Conservation (phyloP, 2,888 invertebrate species). For the Eurytoma adleriae region DNA sequence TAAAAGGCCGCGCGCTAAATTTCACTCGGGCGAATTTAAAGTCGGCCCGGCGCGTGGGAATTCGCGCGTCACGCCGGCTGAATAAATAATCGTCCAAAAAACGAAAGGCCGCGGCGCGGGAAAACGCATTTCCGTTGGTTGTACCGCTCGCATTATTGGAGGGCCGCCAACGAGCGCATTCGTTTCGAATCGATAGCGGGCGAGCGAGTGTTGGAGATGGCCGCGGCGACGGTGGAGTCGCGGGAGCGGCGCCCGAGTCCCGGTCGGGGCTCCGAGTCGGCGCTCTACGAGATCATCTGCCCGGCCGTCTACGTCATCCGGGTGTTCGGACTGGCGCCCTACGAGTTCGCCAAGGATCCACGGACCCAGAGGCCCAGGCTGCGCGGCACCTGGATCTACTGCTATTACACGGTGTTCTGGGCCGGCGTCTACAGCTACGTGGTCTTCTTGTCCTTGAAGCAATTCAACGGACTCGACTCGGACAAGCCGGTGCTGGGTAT, state of each 20-base stretch:
- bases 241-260: background rate
- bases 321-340: slow-evolving; percentile 71
- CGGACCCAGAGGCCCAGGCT: slow-evolving; percentile 51
- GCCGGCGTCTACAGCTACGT: slow-evolving; percentile 58
- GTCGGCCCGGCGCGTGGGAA: too few species aligned
- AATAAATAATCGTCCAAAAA: background rate
- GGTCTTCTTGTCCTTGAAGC: slow-evolving; percentile 54
- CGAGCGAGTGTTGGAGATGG: background rate
- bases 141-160: background rate
- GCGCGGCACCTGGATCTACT: slow-evolving; percentile 60
- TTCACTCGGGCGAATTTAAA: too few species aligned
- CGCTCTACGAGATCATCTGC: slow-evolving; percentile 66
- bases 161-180: background rate
- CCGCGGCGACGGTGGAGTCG: background rate
- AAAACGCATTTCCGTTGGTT: background rate
- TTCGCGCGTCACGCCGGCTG: background rate
- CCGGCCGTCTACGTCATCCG: slow-evolving; percentile 66
- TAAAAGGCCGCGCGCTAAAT: too few species aligned
- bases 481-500: slow-evolving; percentile 57
- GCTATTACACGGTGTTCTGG: slow-evolving; percentile 59
- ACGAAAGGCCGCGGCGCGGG: background rate
- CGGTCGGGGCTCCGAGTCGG: slow-evolving; percentile 64
- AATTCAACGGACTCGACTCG: slow-evolving; percentile 47
- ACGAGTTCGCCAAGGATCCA: slow-evolving; percentile 59
- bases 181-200: background rate